A percentile compares a stretch with the other conserved stretches of the same genome.
Conservation (phyloP, 1,140 invertebrate species). For the Trypoxylus dichotomus region DNA sequence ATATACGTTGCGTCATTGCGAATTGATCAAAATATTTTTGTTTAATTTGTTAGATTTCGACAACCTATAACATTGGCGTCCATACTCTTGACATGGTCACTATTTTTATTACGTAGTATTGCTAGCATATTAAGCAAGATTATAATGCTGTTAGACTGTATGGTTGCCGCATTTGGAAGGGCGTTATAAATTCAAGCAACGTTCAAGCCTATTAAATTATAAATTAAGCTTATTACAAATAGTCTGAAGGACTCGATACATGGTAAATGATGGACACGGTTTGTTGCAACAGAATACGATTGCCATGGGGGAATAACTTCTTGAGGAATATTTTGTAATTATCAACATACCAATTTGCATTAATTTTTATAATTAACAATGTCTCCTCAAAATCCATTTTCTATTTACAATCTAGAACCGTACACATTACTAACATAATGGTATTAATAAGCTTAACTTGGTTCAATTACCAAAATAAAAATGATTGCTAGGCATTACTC, state of each 20-base stretch:
- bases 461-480: not conserved
- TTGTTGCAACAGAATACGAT: no score
- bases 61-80: not conserved
- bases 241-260: not conserved
- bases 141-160: not conserved
- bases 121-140: not conserved
- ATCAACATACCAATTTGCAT: no score
- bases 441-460: not conserved
- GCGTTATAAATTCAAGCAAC: not conserved
- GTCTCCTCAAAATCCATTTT: no score
- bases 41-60: not conserved
- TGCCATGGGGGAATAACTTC: no score
- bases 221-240: slow-evolving; percentile 7
- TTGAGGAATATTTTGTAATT: no score
- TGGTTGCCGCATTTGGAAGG: not conserved
- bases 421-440: not conserved
- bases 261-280: not conserved
- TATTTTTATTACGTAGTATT: not conserved
- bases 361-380: no score
- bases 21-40: not conserved
- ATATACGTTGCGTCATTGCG: not conserved
- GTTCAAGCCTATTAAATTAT: slow-evolving; percentile 5
- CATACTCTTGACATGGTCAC: not conserved
- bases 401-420: not conserved
- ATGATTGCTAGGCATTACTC: not conserved